Percentiles rank a stretch among this genome's conserved stretches.
These are phyloP conservation scores for Drosophila tanythrix DNA, from an alignment of 2,888 invertebrate genomes.

Conservation along the genomic window DNA sequence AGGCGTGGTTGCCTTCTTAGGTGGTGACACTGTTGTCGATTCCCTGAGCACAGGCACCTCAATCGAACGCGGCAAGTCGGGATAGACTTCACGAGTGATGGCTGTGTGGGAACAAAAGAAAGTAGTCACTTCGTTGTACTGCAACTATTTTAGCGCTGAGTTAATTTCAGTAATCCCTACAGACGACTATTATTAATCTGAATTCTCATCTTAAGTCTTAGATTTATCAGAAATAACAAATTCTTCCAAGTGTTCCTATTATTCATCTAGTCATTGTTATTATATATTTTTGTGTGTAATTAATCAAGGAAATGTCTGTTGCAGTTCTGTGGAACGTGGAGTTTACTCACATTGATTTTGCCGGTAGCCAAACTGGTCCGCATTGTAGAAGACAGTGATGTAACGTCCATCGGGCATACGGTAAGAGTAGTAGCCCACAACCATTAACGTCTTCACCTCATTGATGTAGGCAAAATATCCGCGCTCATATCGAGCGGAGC, in stretches of 20 bases:
- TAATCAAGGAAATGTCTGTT: not conserved
- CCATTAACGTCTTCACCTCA: conserved; percentile 77
- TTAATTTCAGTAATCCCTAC: not conserved
- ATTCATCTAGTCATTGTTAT: not conserved
- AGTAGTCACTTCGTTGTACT: not conserved
- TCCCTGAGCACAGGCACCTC: conserved; percentile 66
- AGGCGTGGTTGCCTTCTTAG: conserved; percentile 24
- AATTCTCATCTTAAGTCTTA: not conserved
- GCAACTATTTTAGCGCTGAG: not conserved
- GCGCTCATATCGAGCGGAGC: conserved; percentile 82
- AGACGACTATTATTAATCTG: not conserved
- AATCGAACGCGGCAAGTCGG: conserved; percentile 80
- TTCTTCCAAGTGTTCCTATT: not conserved
- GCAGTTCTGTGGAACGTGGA: not conserved
- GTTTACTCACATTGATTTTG: conserved; percentile 82
- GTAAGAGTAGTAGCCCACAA: conserved; percentile 83
- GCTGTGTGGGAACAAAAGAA: conserved; percentile 54
- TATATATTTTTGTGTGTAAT: not conserved
- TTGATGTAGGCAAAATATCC: conserved; percentile 79
- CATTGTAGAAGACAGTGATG: conserved; percentile 83
- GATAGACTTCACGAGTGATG: conserved; percentile 78
- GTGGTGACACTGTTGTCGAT: conserved; percentile 9
- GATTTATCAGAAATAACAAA: not conserved
- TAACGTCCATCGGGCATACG: conserved; percentile 78
- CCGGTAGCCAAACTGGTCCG: conserved; percentile 82